These are phyloP conservation scores for Paraescarpia echinospica DNA, from an alignment of 1,140 invertebrate species.

Conservation along the genomic window DNA sequence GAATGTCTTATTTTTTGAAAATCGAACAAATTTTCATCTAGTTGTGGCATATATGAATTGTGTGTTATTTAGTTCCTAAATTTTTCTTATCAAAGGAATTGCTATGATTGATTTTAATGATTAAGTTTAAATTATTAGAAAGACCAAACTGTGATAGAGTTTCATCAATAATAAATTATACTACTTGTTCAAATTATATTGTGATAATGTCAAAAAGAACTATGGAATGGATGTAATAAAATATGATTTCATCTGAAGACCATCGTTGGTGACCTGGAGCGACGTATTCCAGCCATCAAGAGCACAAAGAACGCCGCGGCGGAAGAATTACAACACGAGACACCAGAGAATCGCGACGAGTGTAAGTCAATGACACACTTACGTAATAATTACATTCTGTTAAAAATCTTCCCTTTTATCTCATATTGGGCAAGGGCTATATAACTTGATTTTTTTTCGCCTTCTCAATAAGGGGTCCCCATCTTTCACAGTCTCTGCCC, in stretches of 20 bases:
- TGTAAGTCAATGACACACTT: neutral
- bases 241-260: slow-evolving; percentile 43
- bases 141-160: neutral
- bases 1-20: neutral
- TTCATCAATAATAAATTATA: too few species aligned
- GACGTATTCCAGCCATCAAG: slow-evolving; percentile 86
- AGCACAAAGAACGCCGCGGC: slow-evolving; percentile 90
- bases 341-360: slow-evolving; percentile 19
- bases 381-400: too few species aligned
- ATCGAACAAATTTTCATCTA: neutral
- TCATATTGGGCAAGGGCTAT: too few species aligned
- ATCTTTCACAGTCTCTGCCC: too few species aligned
- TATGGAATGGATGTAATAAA: neutral
- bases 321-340: slow-evolving; percentile 88
- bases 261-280: slow-evolving; percentile 85
- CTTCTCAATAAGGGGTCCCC: too few species aligned
- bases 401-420: too few species aligned
- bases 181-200: neutral
- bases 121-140: neutral
- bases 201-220: neutral
- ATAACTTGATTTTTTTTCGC: too few species aligned
- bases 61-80: neutral
- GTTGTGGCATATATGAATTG: neutral
- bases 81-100: neutral
- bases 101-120: neutral